Evolutionary conservation across 2,797 vertebrate genomes (phyloP).

Genomic region (Sebastes umbrosus): DNA sequence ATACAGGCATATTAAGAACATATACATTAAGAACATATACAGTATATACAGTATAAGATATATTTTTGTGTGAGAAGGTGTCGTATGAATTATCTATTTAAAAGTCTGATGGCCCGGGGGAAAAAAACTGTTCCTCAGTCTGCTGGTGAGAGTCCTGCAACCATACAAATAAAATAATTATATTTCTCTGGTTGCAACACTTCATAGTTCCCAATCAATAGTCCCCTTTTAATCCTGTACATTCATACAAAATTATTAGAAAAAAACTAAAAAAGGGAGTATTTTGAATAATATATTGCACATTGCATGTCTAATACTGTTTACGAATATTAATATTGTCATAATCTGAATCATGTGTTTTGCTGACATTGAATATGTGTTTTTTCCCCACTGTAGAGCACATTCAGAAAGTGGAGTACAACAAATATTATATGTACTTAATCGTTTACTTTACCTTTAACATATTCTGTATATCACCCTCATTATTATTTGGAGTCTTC

Average conservation of each 20-base stretch:
- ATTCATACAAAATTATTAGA: not conserved
- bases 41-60: too few species aligned
- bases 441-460: not conserved
- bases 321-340: not conserved
- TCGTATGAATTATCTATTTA: too few species aligned
- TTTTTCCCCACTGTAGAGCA: too few species aligned
- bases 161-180: not conserved
- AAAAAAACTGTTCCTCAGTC: too few species aligned
- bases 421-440: not conserved
- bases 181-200: not conserved
- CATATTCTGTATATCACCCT: not conserved
- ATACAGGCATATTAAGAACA: too few species aligned
- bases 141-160: too few species aligned
- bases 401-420: too few species aligned
- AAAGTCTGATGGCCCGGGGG: too few species aligned
- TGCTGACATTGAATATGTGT: not conserved
- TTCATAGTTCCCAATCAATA: not conserved
- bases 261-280: not conserved
- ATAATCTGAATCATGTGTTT: too few species aligned
- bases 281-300: not conserved
- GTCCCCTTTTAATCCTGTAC: not conserved
- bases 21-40: too few species aligned
- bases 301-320: not conserved
- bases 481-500: not conserved
- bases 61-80: too few species aligned